phyloP scores from a whole-genome alignment of 2,888 invertebrate genomes.

The Agriopis marginaria region DNA sequence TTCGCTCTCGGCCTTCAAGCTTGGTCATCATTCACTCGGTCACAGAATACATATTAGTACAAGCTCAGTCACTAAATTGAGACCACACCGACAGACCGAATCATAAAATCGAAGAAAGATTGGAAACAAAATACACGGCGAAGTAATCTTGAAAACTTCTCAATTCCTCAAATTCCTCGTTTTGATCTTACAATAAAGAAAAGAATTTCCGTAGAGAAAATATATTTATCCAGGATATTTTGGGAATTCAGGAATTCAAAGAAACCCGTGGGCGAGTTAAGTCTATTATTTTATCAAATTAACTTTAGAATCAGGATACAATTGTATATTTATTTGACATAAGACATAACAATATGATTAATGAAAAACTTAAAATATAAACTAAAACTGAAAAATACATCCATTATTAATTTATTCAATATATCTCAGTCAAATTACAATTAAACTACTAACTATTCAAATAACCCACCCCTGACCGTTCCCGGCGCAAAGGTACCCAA shows the following conservation, averaged over 20 bases:
- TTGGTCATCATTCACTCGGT: too few relatives aligned
- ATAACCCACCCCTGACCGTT: too few relatives aligned
- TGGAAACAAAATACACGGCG: background rate
- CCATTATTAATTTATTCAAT: too few relatives aligned
- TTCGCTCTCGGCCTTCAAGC: too few relatives aligned
- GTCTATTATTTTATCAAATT: background rate
- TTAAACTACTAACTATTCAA: too few relatives aligned
- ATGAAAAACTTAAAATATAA: too few relatives aligned
- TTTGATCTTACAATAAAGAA: constrained; percentile 1
- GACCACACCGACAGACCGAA: background rate
- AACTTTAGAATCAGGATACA: background rate
- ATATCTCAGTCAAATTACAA: too few relatives aligned
- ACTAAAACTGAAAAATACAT: too few relatives aligned
- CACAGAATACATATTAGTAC: too few relatives aligned
- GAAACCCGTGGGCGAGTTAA: background rate
- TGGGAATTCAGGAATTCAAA: background rate
- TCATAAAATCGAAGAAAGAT: background rate
- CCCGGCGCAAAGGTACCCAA: too few relatives aligned
- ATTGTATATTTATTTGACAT: too few relatives aligned
- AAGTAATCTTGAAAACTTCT: background rate
- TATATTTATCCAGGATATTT: background rate
- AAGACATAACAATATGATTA: too few relatives aligned
- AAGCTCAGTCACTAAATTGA: background rate
- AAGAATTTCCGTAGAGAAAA: background rate
- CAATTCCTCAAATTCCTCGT: background rate